A percentile compares a stretch with the other conserved stretches of the same genome.
phyloP scores from a whole-genome alignment of 2,888 invertebrate species.

The Hirtodrosophila histrioides region DNA sequence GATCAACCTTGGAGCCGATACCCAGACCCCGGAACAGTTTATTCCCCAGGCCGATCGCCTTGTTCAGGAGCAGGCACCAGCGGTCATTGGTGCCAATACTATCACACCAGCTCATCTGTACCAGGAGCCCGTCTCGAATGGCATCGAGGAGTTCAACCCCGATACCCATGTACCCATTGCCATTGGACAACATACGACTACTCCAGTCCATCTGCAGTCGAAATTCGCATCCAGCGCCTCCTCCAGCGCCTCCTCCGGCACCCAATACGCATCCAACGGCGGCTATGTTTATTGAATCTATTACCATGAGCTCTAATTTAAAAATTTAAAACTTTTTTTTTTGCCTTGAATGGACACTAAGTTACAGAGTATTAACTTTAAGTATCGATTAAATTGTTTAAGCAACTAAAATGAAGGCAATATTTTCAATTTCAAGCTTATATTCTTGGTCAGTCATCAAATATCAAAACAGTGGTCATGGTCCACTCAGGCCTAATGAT shows the following conservation, averaged over 20 bases:
- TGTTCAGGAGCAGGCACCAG: constrained; percentile 26
- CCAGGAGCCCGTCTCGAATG: constrained; percentile 62
- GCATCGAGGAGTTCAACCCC: constrained; percentile 64
- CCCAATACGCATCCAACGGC: constrained; percentile 81
- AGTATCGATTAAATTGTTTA: neutral
- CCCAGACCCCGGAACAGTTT: constrained; percentile 51
- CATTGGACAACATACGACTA: constrained; percentile 54
- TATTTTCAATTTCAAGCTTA: constrained; percentile 17
- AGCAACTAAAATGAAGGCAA: neutral
- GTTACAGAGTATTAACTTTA: neutral
- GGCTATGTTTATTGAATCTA: constrained; percentile 79
- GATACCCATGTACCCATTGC: constrained; percentile 58
- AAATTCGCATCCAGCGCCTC: constrained; percentile 10
- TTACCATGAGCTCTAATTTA: constrained; percentile 4
- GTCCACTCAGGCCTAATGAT: no score
- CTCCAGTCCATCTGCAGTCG: constrained; percentile 36
- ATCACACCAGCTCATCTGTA: constrained; percentile 47
- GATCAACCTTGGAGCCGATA: constrained; percentile 45
- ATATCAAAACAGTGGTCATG: constrained; percentile 1
- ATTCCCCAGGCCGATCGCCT: constrained; percentile 41
- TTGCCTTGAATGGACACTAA: neutral
- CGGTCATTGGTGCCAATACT: constrained; percentile 35
- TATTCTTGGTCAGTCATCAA: neutral
- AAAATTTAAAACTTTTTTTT: neutral
- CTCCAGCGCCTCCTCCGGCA: constrained; percentile 41